Conservation (phyloP, 2,113 vertebrate species). For the Malurus melanocephalus region DNA sequence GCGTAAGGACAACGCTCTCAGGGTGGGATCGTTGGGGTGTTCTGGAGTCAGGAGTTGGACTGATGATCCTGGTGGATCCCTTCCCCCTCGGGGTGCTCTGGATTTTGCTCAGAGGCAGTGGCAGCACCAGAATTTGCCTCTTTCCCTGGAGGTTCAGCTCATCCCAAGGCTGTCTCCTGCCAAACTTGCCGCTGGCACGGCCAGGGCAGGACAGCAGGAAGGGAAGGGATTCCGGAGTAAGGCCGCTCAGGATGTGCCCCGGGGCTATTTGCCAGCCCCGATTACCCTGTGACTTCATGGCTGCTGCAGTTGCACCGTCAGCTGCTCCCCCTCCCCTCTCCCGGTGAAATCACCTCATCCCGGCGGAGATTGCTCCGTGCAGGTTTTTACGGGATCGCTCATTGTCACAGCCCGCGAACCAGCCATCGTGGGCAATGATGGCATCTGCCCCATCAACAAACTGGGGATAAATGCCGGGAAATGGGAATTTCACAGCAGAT, state of each 20-base stretch:
- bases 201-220: neutral
- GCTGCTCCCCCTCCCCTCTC: neutral
- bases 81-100: neutral
- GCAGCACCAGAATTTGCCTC: neutral
- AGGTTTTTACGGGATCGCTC: neutral
- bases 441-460: neutral
- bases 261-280: neutral
- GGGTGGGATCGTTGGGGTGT: neutral
- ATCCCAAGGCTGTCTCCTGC: neutral
- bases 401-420: neutral
- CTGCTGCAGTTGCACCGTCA: neutral
- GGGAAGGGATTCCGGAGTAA: neutral
- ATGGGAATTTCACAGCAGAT: neutral
- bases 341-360: constrained; percentile 10
- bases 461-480: neutral
- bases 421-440: neutral
- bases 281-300: neutral
- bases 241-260: neutral
- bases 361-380: neutral
- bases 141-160: neutral
- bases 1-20: neutral
- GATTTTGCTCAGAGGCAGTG: neutral
- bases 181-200: neutral
- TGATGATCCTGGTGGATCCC: neutral
- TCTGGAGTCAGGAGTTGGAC: neutral